These are phyloP conservation scores for Harpagoxenus sublaevis DNA, from an alignment of 2,888 invertebrate species.

Conservation along the genomic window DNA sequence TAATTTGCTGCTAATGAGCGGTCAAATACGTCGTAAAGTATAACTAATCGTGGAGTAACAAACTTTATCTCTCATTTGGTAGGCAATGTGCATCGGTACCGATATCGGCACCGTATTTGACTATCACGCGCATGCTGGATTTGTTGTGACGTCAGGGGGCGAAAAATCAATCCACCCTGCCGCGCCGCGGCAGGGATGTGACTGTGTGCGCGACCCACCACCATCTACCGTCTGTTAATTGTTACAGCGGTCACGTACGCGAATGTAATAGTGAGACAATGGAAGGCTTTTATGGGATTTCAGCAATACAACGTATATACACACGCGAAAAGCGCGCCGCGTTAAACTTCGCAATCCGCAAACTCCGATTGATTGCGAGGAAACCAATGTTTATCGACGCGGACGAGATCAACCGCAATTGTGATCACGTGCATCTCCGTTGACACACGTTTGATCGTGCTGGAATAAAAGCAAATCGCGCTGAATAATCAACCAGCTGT, in stretches of 20 bases:
- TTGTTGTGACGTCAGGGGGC: constrained; percentile 78
- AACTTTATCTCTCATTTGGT: background rate
- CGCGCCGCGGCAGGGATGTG: constrained; percentile 71
- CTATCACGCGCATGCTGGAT: constrained; percentile 78
- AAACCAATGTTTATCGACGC: constrained; percentile 21
- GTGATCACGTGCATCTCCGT: constrained; percentile 13
- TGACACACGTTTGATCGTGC: constrained; percentile 16
- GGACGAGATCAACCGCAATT: constrained; percentile 27
- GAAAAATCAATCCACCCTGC: constrained; percentile 82
- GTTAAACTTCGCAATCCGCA: constrained; percentile 4
- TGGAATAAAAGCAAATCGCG: constrained; percentile 31
- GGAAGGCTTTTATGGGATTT: constrained; percentile 13
- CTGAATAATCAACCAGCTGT: constrained; percentile 9
- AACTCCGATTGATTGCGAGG: constrained; percentile 1
- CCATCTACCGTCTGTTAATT: constrained; percentile 16
- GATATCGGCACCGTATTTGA: constrained; percentile 38
- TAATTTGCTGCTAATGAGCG: background rate
- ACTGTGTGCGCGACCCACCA: constrained; percentile 20
- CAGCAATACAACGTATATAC: constrained; percentile 14
- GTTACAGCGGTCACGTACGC: constrained; percentile 24
- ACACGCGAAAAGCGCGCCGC: background rate
- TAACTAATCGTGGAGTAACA: background rate
- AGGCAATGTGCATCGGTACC: constrained; percentile 21
- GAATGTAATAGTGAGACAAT: constrained; percentile 28
- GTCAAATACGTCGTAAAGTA: background rate